These are phyloP conservation scores for Oncorhynchus nerka DNA, from an alignment of 2,113 vertebrate genomes.

Conservation along the genomic window DNA sequence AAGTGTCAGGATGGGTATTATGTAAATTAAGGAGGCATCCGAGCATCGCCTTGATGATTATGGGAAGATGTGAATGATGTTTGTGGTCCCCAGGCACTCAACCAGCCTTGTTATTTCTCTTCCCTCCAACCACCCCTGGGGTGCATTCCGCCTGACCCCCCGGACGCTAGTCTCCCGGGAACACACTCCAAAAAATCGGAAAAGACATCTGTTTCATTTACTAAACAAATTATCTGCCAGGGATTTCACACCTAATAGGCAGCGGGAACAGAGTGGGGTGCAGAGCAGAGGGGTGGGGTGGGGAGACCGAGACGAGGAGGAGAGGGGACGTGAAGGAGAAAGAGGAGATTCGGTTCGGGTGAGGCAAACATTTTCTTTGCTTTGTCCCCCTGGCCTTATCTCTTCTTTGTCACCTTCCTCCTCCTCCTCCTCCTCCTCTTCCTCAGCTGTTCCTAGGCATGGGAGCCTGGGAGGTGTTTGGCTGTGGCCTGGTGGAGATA, in stretches of 20 bases:
- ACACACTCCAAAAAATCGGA: conserved; percentile 67
- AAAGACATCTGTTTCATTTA: conserved; percentile 81
- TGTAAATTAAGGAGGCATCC: conserved; percentile 90
- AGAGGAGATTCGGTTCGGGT: conserved; percentile 16
- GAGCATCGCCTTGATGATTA: conserved; percentile 90
- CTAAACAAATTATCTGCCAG: conserved; percentile 71
- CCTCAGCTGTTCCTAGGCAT: conserved; percentile 15
- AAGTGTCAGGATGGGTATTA: conserved; percentile 85
- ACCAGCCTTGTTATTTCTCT: conserved; percentile 86
- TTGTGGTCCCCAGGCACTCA: conserved; percentile 80
- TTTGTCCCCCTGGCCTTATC: conserved; percentile 1
- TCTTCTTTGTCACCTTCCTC: conserved; percentile 3
- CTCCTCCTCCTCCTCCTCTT: conserved; percentile 19
- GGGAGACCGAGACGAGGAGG: conserved; percentile 29
- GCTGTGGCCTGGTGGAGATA: not conserved
- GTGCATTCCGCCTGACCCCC: conserved; percentile 87
- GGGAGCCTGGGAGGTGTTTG: conserved; percentile 11
- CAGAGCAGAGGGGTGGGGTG: conserved; percentile 6
- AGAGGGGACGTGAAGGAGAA: conserved; percentile 21
- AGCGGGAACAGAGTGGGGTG: conserved; percentile 16
- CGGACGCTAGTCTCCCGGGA: conserved; percentile 55
- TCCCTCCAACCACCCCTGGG: conserved; percentile 86
- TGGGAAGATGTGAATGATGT: conserved; percentile 82
- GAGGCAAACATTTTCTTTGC: conserved; percentile 10
- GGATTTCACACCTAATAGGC: conserved; percentile 60